Base-by-base conservation (phyloP, 2,888 invertebrate genomes). In the Drosophila meridiana region DNA sequence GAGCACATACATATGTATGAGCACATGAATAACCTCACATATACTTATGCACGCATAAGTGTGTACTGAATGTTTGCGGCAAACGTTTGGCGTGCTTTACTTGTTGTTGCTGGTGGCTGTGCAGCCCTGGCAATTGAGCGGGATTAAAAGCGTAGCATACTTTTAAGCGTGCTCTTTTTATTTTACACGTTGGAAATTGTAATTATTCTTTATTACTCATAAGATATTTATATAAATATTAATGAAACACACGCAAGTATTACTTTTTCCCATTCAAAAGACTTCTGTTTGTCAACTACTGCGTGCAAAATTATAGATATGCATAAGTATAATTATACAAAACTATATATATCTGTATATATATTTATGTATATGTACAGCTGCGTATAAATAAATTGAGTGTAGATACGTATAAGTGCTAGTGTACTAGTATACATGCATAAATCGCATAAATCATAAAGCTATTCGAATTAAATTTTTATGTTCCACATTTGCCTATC, bases 91-190 rank as follows among this genome's bases (percentile, higher is more conserved):
- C 7, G 11, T 58, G 45, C 47, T 4, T 14, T 14, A 13, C 8
- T 14, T 30, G 6, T 47, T 36, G 8, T 14, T 57, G 42, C 32
- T 34, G 43, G 1, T 42, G 13, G n/a, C 59, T 43, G 1, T 50
- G 57, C 34, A 59, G 45, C 72, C 64, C 72, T 61, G 69, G 62
- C 13, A n/a, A 11, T 32, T 50, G 3, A 6, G 32, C 32, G 47
- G 6, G 5, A 30, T 56, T 28, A 8, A 3, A 42, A 53, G 42
- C 20, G 6, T 55, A 38, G 76, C 78, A 78, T 78, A 78, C 69
- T 78, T 75, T 78, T 61, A 14, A 55, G 75, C 63, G 55, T 20
- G 11, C 0, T 0, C 2, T 13, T 11, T 14, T 42, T 59, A 42
- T 30, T 42, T 56, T 32, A 55, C 40, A 55, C 5, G 8, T 5